A percentile compares a stretch with the other conserved stretches of the same genome.
Evolutionary conservation across 2,113 vertebrate species (phyloP).

Genomic region (Limanda limanda): DNA sequence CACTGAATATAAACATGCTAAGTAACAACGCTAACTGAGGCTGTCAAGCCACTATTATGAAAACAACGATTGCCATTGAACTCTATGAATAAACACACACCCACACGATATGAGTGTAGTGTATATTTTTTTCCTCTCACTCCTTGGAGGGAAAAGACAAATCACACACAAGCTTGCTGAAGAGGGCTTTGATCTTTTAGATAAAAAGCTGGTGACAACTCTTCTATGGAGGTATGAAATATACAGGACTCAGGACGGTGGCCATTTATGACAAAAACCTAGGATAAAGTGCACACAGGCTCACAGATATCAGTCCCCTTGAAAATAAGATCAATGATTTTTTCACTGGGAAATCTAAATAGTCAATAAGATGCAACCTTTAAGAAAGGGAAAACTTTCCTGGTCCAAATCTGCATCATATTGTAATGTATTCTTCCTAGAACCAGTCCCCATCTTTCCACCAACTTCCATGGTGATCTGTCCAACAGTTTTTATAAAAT

Average conservation of each 20-base stretch:
- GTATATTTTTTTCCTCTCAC: constrained; percentile 1
- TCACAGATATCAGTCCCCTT: too few species aligned
- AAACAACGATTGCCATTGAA: background rate
- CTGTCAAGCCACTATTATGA: background rate
- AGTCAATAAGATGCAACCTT: too few species aligned
- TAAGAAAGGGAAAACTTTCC: too few species aligned
- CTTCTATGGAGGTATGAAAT: constrained; percentile 1
- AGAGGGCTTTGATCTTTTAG: constrained; percentile 40
- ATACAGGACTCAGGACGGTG: background rate
- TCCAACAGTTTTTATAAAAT: too few species aligned
- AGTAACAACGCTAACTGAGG: background rate
- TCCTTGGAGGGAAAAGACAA: constrained; percentile 23
- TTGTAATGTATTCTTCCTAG: too few species aligned
- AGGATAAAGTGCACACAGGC: too few species aligned
- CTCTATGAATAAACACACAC: constrained; percentile 17
- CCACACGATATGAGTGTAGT: background rate
- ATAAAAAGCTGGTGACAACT: constrained; percentile 32
- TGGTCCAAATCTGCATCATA: too few species aligned
- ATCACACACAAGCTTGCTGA: constrained; percentile 17
- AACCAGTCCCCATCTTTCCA: too few species aligned
- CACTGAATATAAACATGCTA: background rate
- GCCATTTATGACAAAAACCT: too few species aligned
- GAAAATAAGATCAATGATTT: too few species aligned
- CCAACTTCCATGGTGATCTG: too few species aligned
- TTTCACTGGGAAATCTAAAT: too few species aligned